Evolutionary conservation across 2,888 invertebrate genomes (phyloP), one percentile per base, ranked within the genome.

Genomic region (Alsophila aescularia): DNA sequence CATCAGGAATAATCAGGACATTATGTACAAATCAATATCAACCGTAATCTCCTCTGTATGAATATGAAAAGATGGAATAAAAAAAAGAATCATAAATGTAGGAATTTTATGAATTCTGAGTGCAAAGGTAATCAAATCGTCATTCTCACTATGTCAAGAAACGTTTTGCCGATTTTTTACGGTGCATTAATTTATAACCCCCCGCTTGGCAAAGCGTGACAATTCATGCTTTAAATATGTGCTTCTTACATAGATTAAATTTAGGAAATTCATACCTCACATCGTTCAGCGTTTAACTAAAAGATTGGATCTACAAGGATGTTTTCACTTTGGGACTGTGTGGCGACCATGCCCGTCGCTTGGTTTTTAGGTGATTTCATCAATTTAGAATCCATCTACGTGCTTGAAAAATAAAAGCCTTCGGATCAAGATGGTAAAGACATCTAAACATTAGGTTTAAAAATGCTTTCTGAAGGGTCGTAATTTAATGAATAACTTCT

Each of bases 181-280:
- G 50, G 56, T 72, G 90, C 89, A 82, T 43, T 9, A 36, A 18
- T 24, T 44, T 79, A 73, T 89, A 90, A 90, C 90, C 83, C 78
- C 77, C 73, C 73, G 90, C 90, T 90, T 90, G 72, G 90, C 89
- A 79, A 86, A 89, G 87, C 87, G 89, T 88, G 86, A 88, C 78
- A 69, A 75, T 77, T 85, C 85, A 84, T 83, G 90, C 88, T 83
- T 83, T 71, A 76, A 78, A 78, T 77, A 77, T 82, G 82, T 83
- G 87, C 87, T 83, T 83, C 63, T 75, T 73, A 77, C 75, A 73
- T 47, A 58, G 48, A 70, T 74, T 73, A 70, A 72, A 72, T 72
- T 67, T 68, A 72, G 62, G 71, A 74, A 75, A 72, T 75, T 83
- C 80, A 88, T 85, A 87, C 87, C 87, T 89, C 79, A 86, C 85